Conservation (phyloP, 2,888 invertebrate species). For the Platycheirus rosarum region DNA sequence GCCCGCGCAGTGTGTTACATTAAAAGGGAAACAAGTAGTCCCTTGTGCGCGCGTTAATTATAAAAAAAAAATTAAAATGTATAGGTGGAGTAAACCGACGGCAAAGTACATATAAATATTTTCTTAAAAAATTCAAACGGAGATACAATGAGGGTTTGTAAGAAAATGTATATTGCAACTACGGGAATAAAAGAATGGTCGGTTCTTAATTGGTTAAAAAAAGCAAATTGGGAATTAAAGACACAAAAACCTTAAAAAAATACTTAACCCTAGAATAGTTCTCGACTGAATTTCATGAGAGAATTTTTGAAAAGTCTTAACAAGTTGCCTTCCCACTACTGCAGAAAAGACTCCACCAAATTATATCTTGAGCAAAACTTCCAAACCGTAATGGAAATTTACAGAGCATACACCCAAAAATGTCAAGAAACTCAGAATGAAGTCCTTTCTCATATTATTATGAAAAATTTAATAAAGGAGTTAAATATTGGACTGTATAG, state of each 20-base stretch:
- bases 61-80: too few relatives aligned
- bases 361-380: slow-evolving; percentile 2
- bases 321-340: too few relatives aligned
- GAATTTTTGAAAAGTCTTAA: too few relatives aligned
- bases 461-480: too few relatives aligned
- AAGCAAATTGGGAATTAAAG: slow-evolving; percentile 6
- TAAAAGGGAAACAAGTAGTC: too few relatives aligned
- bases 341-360: too few relatives aligned
- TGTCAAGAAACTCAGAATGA: too few relatives aligned
- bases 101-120: slow-evolving; percentile 23
- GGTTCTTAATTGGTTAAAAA: slow-evolving; percentile 13
- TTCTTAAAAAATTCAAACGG: slow-evolving; percentile 21
- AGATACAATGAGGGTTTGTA: neutral
- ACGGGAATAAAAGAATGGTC: slow-evolving; percentile 34
- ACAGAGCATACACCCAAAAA: too few relatives aligned
- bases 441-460: too few relatives aligned
- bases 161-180: slow-evolving; percentile 29
- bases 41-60: too few relatives aligned
- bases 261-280: neutral
- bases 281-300: slow-evolving; percentile 3
- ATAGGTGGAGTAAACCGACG: slow-evolving; percentile 4
- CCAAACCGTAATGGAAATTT: neutral
- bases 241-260: neutral
- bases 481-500: too few relatives aligned
- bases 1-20: too few relatives aligned